These are phyloP conservation scores for Sarcophaga bullata DNA, from an alignment of 1,140 invertebrate species.

Conservation along the genomic window DNA sequence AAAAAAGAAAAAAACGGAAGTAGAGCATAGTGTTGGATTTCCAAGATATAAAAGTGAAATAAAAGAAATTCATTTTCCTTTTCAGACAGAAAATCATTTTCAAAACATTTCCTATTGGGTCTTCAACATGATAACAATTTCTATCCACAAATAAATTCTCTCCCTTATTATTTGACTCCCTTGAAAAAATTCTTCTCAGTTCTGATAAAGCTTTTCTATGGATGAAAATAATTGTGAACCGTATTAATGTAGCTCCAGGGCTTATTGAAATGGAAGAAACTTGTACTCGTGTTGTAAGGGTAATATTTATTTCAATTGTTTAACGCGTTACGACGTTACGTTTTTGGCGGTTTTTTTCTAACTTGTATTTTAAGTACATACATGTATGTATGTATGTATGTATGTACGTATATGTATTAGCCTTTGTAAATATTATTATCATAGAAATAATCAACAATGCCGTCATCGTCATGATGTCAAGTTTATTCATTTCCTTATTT, in stretches of 20 bases:
- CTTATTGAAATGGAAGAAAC: constrained; percentile 24
- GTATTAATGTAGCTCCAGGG: not conserved
- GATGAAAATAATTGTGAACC: not conserved
- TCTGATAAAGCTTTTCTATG: not conserved
- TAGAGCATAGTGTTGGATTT: too few species aligned
- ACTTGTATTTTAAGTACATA: not conserved
- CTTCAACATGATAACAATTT: not conserved
- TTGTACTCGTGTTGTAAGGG: not conserved
- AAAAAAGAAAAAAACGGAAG: too few species aligned
- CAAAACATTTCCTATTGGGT: not conserved
- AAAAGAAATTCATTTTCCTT: too few species aligned
- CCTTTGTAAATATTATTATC: constrained; percentile 10
- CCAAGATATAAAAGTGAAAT: too few species aligned
- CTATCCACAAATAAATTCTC: not conserved
- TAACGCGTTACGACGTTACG: not conserved
- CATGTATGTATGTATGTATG: too few species aligned
- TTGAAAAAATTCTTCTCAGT: not conserved
- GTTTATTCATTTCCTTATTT: constrained; percentile 31
- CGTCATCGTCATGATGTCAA: constrained; percentile 28
- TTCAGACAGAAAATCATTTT: too few species aligned
- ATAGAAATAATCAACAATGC: not conserved
- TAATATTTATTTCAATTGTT: not conserved
- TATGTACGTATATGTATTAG: not conserved
- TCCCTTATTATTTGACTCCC: not conserved
- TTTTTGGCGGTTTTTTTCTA: not conserved